Percentiles rank a stretch among this genome's conserved stretches.
phyloP scores from a whole-genome alignment of 2,888 invertebrate genomes.

The Acronicta psi region DNA sequence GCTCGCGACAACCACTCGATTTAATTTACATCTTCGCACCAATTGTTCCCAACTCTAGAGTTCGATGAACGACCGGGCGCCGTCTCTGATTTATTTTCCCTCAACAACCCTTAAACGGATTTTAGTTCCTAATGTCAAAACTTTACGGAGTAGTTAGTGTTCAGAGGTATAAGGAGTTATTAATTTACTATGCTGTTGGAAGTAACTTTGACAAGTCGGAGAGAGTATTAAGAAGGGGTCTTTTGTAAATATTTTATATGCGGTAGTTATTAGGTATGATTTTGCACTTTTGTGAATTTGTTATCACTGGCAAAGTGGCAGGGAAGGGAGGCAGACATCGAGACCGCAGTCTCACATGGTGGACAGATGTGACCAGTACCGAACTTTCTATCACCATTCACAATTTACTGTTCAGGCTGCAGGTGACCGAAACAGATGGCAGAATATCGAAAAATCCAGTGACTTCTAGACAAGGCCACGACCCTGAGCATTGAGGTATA shows the following conservation, averaged over 20 bases:
- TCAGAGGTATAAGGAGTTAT: slow-evolving; percentile 39
- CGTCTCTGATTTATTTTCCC: slow-evolving; percentile 84
- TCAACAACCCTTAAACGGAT: slow-evolving; percentile 80
- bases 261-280: background rate
- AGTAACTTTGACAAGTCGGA: slow-evolving; percentile 42
- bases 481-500: no score
- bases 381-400: no score
- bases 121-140: slow-evolving; percentile 77
- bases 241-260: slow-evolving; percentile 26
- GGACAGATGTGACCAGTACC: no score
- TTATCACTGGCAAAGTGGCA: no score
- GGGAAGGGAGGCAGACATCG: no score
- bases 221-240: slow-evolving; percentile 31
- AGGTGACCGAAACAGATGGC: no score
- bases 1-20: slow-evolving; percentile 77
- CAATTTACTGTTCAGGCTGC: no score
- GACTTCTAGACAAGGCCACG: no score
- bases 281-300: background rate
- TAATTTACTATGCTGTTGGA: slow-evolving; percentile 51
- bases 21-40: slow-evolving; percentile 85
- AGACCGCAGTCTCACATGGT: no score
- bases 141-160: slow-evolving; percentile 62
- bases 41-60: slow-evolving; percentile 82
- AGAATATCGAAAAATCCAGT: no score
- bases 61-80: slow-evolving; percentile 79